Conservation (phyloP, 1,140 invertebrate genomes). For the silkworm (Bombyx mori) region ASM3026992v2 NC_085127.1:12013501-12014000, state of each 20-base stretch:
- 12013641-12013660: no score
- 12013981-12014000: neutral
- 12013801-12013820: slow-evolving; percentile 37
- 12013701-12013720: no score
- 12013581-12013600: no score
- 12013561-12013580: no score
- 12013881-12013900: slow-evolving; percentile 8
- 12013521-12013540: no score
- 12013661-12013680: no score
- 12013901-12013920: neutral
- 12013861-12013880: slow-evolving; percentile 28
- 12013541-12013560: no score
- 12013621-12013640: no score
- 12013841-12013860: slow-evolving; percentile 50
- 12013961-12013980: neutral
- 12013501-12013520: no score
- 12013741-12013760: neutral
- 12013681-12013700: no score
- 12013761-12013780: slow-evolving; percentile 15
- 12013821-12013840: slow-evolving; percentile 62
- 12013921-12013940: neutral
- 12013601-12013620: no score
- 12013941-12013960: neutral
- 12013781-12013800: slow-evolving; percentile 15
- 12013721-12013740: no score